A percentile compares a stretch with the other conserved stretches of the same genome.
Conservation (phyloP, 2,797 vertebrate species). For the Sylvia borin region DNA sequence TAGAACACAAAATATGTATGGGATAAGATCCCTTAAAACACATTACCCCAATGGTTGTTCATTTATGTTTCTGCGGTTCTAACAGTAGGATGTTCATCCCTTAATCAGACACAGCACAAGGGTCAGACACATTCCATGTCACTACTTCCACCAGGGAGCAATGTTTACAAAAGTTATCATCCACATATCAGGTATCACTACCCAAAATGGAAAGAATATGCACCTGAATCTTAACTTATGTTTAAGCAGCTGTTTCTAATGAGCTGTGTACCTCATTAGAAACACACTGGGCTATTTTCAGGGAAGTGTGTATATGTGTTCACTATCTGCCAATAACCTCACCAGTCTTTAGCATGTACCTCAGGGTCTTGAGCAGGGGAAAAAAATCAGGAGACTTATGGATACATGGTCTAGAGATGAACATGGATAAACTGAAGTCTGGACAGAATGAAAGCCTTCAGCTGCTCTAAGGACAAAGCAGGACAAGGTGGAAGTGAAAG, state of each 20-base stretch:
- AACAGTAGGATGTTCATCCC: not conserved
- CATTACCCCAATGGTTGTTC: not conserved
- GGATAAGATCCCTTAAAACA: not conserved
- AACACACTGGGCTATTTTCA: not conserved
- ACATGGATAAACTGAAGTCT: not conserved
- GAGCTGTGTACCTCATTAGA: not conserved
- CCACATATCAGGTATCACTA: not conserved
- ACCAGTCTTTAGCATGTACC: not conserved
- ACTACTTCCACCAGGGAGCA: not conserved
- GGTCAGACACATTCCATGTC: not conserved
- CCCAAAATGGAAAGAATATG: not conserved
- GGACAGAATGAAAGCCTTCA: not conserved
- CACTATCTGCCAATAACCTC: not conserved
- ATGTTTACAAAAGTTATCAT: not conserved
- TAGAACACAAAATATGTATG: not conserved
- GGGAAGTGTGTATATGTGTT: fast-evolving
- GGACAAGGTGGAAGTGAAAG: not conserved
- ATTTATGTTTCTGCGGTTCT: not conserved
- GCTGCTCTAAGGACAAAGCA: not conserved
- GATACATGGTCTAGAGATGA: not conserved
- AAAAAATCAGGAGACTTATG: not conserved
- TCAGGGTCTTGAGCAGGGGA: not conserved
- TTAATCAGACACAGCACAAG: not conserved
- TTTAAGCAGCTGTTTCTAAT: not conserved
- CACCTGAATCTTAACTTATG: not conserved